Evolutionary conservation across 1,140 invertebrate species (phyloP), one percentile per base, ranked within the genome.

Genomic region (Zaprionus davidi): DNA sequence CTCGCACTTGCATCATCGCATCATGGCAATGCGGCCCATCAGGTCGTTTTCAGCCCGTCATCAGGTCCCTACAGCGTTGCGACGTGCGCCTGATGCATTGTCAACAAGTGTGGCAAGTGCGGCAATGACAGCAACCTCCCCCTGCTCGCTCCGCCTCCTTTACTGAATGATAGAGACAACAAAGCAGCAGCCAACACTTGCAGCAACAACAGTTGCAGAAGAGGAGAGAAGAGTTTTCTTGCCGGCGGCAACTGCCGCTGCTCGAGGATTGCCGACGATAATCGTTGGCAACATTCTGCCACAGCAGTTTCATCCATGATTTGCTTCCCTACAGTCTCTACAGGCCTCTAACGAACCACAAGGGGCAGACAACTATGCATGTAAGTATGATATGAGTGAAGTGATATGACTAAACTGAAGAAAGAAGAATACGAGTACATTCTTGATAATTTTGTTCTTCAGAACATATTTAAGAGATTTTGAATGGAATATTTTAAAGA

Each of bases 31-130:
- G 46, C 62, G 36, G 38, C 22, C 38, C 41, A 57, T 72, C 63
- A 51, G 36, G 53, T 31, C 63, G 70, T 72, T 66, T 72, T 51
- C 46, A 44, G 46, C n/a, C 70, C 65, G 53, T 57, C 53, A 66
- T 38, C 38, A 53, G 65, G 31, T 67, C 26, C 70, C 63, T 55
- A 51, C 44, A 67, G 69, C 69, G 22, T 64, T 36, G 59, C 64
- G 64, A 34, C 49, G 44, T 57, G 60, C 72, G 67, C 56, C 66
- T 77, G 73, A 65, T 76, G 78, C 69, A 82, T 82, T 82, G 79
- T 82, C 79, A 82, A 82, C 78, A 82, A 82, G 79, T 82, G 79
- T 64, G 55, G 44, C 49, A 74, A 62, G 55, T 62, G 67, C 64
- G 20, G 31, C 63, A 56, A 57, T 58, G 65, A 57, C 65, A 67